Evolutionary conservation across 2,888 invertebrate genomes (phyloP).

Genomic region (Ennomos erosarius): DNA sequence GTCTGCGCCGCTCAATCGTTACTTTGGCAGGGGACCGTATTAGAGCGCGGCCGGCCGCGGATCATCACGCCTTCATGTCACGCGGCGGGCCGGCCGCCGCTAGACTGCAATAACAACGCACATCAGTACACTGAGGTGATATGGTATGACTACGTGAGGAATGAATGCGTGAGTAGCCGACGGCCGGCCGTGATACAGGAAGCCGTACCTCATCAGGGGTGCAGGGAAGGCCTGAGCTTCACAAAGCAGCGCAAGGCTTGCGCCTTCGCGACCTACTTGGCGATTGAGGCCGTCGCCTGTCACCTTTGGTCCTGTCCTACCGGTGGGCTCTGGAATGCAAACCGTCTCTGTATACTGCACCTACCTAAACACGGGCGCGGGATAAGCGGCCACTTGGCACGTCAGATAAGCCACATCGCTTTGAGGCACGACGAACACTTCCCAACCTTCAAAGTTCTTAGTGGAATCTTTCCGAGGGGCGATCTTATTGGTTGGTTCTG

Average conservation of each 20-base stretch:
- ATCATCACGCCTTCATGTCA: conserved; percentile 80
- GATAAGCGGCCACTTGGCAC: conserved; percentile 89
- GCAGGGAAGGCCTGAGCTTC: conserved; percentile 92
- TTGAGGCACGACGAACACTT: conserved; percentile 83
- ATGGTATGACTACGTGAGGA: conserved; percentile 75
- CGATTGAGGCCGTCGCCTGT: conserved; percentile 87
- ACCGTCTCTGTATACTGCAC: conserved; percentile 67
- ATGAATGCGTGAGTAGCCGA: conserved; percentile 80
- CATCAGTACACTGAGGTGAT: conserved; percentile 78
- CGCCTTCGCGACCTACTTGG: conserved; percentile 71
- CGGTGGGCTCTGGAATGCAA: conserved; percentile 87
- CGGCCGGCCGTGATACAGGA: conserved; percentile 63
- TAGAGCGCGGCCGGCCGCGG: conserved; percentile 81
- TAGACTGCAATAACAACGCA: conserved; percentile 81
- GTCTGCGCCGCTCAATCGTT: conserved; percentile 82
- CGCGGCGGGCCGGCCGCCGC: conserved; percentile 75
- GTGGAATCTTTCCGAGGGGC: conserved; percentile 83
- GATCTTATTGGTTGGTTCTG: conserved; percentile 89
- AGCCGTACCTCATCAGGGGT: conserved; percentile 90
- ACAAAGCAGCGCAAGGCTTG: conserved; percentile 88
- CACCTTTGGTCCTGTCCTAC: conserved; percentile 89
- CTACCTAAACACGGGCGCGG: conserved; percentile 90
- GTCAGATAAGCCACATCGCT: conserved; percentile 85
- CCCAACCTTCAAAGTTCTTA: conserved; percentile 87
- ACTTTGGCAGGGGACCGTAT: conserved; percentile 79